Conservation (phyloP, 2,797 vertebrate species). For the Antrozous pallidus region DNA sequence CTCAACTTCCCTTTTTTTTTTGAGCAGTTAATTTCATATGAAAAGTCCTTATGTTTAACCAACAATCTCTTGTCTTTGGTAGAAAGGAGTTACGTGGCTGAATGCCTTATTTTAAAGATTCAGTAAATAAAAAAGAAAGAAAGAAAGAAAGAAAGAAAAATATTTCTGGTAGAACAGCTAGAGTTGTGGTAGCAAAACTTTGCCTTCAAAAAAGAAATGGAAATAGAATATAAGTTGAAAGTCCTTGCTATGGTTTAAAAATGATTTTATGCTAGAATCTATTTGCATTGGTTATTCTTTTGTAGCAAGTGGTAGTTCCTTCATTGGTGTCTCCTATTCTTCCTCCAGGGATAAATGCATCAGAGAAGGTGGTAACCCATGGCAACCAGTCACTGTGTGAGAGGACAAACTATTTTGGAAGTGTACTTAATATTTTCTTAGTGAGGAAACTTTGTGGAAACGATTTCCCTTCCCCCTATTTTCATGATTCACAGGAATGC, state of each 20-base stretch:
- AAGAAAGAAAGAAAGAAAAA: background rate
- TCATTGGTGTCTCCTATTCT: background rate
- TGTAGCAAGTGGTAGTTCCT: background rate
- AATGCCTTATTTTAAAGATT: constrained; percentile 1
- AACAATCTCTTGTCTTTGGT: background rate
- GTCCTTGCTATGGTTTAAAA: background rate
- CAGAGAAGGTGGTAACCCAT: background rate
- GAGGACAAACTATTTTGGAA: background rate
- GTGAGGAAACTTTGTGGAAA: constrained; percentile 8
- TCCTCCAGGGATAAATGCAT: background rate
- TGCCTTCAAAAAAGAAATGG: background rate
- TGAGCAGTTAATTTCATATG: background rate
- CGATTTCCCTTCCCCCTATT: background rate
- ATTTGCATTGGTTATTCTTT: constrained; percentile 41
- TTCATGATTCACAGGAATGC: background rate
- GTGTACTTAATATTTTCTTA: constrained; percentile 7
- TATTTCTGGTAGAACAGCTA: background rate
- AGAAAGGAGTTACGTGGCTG: background rate
- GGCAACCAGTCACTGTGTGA: background rate
- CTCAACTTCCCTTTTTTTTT: background rate
- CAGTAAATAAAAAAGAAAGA: background rate
- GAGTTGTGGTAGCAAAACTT: background rate
- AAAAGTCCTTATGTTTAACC: background rate
- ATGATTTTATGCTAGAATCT: background rate
- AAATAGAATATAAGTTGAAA: background rate